A percentile compares a stretch with the other conserved stretches of the same genome.
Evolutionary conservation across 2,888 invertebrate species (phyloP).

Genomic region (Rhodophaea formosa): DNA sequence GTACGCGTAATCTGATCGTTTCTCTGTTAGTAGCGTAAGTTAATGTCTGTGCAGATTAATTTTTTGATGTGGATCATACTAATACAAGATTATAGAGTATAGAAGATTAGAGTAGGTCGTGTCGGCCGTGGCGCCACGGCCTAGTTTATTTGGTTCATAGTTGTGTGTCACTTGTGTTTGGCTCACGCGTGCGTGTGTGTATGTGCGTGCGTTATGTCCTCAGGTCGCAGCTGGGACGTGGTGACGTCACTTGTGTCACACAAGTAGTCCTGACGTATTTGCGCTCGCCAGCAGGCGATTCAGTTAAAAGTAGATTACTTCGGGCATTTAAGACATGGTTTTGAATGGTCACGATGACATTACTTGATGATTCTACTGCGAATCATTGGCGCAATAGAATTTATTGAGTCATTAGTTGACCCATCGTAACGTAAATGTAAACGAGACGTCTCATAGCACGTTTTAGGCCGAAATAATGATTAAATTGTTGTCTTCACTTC

Average conservation of each 20-base stretch:
- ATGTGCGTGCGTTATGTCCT: constrained; percentile 5
- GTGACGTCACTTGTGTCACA: too few relatives aligned
- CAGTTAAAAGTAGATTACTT: neutral
- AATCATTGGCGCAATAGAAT: constrained; percentile 22
- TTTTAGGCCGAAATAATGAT: too few relatives aligned
- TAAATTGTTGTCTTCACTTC: too few relatives aligned
- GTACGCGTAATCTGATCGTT: constrained; percentile 30
- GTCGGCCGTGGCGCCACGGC: constrained; percentile 20
- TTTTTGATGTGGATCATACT: constrained; percentile 59
- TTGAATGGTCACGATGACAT: neutral
- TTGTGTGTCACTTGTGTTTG: constrained; percentile 41
- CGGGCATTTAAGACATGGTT: neutral
- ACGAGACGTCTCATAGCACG: too few relatives aligned
- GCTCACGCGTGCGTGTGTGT: constrained; percentile 28
- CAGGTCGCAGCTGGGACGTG: neutral
- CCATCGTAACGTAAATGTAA: too few relatives aligned
- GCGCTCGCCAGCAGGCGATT: neutral
- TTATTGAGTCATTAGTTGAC: too few relatives aligned
- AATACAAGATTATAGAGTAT: constrained; percentile 41
- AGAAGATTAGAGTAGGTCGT: constrained; percentile 32
- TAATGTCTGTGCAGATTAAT: constrained; percentile 51
- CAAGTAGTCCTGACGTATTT: too few relatives aligned
- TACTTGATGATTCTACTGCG: neutral
- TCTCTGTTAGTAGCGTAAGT: constrained; percentile 52
- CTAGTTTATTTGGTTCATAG: constrained; percentile 35